Evolutionary conservation across 2,113 vertebrate species (phyloP), one percentile per base, ranked within the genome.

Genomic region (Malaclemys terrapin): DNA sequence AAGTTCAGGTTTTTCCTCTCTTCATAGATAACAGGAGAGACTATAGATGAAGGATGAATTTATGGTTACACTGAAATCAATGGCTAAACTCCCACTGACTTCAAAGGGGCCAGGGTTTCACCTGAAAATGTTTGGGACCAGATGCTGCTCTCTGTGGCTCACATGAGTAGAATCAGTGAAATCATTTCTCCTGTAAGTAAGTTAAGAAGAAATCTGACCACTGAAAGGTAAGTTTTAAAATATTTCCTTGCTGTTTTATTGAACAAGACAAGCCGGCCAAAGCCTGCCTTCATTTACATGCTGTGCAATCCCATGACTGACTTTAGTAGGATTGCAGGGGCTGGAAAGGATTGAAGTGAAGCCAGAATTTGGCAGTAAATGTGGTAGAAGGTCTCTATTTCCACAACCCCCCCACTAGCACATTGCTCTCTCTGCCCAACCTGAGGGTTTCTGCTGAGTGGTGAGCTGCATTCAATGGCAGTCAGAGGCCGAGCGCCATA

Each of bases 321-420:
- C 65, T 93, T 88, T 53, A 93, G 38, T 35, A 83, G 83, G 80
- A 79, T 90, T 20, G 83, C 85, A 59, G 62, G 69, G 84, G 19
- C 86, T 78, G 87, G 72, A 84, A 75, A 5, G 38, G 85, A 47
- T 91, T 93, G 87, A 95, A 97, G 79, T 19, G 81, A 76, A 92
- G 95, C 92, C 94, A 95, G 91, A 87, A 96, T 94, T 89, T 79
- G 38, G 3, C 31, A n/a, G 5, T 17, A 24, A 65, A 90, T 54
- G 85, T 57, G 96, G 93, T 95, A 96, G 96, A 97, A 95, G 94
- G 94, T 95, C 50, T 93, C 38, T 91, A 65, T 95, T 91, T 92
- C 91, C 56, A 82, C 50, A 49, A 81, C 85, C 89, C 80, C 80
- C 95, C 84, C 38, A 86, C 87, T 94, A 0, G 0, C 24, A 62